phyloP scores from a whole-genome alignment of 2,888 invertebrate species.

The Idaea dimidiata region DNA sequence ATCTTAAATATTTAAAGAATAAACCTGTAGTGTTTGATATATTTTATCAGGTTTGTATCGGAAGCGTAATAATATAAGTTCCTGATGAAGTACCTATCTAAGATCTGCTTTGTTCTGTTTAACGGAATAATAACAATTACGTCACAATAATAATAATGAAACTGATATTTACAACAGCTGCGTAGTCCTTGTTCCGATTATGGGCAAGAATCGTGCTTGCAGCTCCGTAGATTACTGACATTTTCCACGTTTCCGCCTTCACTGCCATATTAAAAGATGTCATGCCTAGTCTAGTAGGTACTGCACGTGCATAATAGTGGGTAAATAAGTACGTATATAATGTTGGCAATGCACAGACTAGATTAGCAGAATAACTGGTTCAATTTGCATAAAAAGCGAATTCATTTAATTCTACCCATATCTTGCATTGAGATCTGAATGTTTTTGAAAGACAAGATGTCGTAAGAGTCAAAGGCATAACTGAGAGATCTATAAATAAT shows the following conservation, averaged over 20 bases:
- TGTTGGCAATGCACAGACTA: constrained; percentile 17
- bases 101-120: constrained; percentile 68
- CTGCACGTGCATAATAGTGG: constrained; percentile 49
- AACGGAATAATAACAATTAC: constrained; percentile 62
- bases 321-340: not conserved
- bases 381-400: not conserved
- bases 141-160: constrained; percentile 72
- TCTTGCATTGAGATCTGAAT: not conserved
- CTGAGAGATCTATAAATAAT: not conserved
- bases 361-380: constrained; percentile 3
- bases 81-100: constrained; percentile 9
- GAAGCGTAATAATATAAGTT: not conserved
- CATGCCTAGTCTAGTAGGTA: constrained; percentile 41
- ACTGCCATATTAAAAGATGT: constrained; percentile 75
- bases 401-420: not conserved
- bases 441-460: not conserved
- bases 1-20: not conserved
- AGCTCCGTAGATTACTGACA: constrained; percentile 72
- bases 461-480: not conserved
- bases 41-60: not conserved
- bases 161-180: constrained; percentile 77
- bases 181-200: constrained; percentile 78
- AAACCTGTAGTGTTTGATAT: not conserved
- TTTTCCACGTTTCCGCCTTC: constrained; percentile 78
- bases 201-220: constrained; percentile 75